Conservation (phyloP, 2,888 invertebrate species). For the Brachynemurus nebulosus region DNA sequence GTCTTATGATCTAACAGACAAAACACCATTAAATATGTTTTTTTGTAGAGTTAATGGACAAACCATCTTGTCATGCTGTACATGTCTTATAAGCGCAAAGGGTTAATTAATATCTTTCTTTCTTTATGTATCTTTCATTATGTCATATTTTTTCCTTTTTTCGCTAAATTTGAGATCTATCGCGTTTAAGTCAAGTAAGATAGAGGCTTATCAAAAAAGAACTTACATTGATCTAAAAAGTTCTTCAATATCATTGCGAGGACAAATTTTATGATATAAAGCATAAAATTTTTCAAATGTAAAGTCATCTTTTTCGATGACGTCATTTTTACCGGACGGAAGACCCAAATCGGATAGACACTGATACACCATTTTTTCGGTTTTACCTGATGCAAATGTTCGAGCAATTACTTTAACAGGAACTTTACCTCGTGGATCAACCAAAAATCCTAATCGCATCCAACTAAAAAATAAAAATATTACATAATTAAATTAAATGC, state of each 20-base stretch:
- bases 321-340: constrained; percentile 91
- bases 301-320: constrained; percentile 86
- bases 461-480: constrained; percentile 54
- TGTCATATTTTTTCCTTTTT: too few relatives aligned
- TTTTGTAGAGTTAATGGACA: too few relatives aligned
- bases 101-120: too few relatives aligned
- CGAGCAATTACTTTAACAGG: constrained; percentile 92
- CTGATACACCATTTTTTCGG: constrained; percentile 95
- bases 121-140: too few relatives aligned
- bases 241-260: constrained; percentile 96
- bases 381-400: constrained; percentile 99
- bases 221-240: constrained; percentile 91
- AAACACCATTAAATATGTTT: too few relatives aligned
- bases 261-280: constrained; percentile 97
- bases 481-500: too few relatives aligned
- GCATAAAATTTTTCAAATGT: constrained; percentile 99
- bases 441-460: constrained; percentile 92
- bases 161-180: too few relatives aligned
- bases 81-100: too few relatives aligned
- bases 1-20: too few relatives aligned
- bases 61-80: too few relatives aligned
- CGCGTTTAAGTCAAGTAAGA: too few relatives aligned
- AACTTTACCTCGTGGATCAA: constrained; percentile 88
- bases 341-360: constrained; percentile 86
- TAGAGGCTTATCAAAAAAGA: too few relatives aligned